Conservation (phyloP, 2,888 invertebrate genomes). For the Cheilosia pagana region DNA sequence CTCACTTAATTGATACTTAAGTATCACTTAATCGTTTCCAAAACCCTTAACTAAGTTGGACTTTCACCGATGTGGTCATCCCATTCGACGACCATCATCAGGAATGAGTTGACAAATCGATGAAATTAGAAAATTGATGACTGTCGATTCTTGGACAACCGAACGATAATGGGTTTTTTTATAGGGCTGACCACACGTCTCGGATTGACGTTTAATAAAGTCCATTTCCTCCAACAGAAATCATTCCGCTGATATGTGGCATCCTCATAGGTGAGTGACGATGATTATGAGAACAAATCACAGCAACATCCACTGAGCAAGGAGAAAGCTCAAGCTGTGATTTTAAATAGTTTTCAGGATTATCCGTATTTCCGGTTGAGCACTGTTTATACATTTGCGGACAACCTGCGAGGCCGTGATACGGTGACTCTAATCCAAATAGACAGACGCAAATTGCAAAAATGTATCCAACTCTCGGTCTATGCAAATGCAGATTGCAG, state of each 20-base stretch:
- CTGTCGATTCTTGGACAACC: constrained; percentile 56
- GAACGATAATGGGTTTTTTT: constrained; percentile 48
- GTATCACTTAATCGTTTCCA: constrained; percentile 57
- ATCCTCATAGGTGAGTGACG: constrained; percentile 2
- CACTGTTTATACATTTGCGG: constrained; percentile 19
- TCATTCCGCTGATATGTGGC: background rate
- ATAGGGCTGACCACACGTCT: constrained; percentile 6
- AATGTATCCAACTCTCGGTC: constrained; percentile 12
- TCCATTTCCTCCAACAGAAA: background rate
- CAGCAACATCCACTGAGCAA: constrained; percentile 25
- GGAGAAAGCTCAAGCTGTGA: constrained; percentile 67
- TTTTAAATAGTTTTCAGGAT: constrained; percentile 72
- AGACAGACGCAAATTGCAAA: constrained; percentile 67
- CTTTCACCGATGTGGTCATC: constrained; percentile 52
- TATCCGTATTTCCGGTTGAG: constrained; percentile 55
- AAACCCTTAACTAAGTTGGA: constrained; percentile 28
- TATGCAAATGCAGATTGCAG: background rate
- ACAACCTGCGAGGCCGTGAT: constrained; percentile 27
- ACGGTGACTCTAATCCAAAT: constrained; percentile 64
- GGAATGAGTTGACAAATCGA: constrained; percentile 54
- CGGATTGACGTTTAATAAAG: constrained; percentile 30
- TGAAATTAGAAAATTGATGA: constrained; percentile 70
- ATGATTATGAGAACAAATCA: constrained; percentile 49
- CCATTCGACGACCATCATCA: constrained; percentile 2
- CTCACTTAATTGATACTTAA: constrained; percentile 50